Evolutionary conservation across 2,888 invertebrate genomes (phyloP), one percentile per base, ranked within the genome.

Genomic region (Carcina quercana): DNA sequence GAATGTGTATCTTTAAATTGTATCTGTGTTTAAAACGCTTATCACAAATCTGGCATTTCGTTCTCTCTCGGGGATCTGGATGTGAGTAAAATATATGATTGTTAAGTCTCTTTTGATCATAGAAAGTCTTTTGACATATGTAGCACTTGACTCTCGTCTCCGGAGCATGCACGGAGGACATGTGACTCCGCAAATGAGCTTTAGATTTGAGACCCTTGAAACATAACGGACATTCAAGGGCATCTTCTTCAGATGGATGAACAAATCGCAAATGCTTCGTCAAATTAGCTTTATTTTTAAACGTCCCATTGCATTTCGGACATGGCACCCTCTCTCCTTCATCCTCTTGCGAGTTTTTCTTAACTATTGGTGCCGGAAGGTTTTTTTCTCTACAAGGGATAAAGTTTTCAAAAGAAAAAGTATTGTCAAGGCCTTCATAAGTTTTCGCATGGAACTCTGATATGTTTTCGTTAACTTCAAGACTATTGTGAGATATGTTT

Each of bases 51-150:
- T 35, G 21, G 13, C 66, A 66, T 1, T 30, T 38, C 0, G 50
- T 53, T 15, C 42, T 48, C 5, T 54, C 47, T 1, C 50, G 40
- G 0, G 51, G 53, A 8, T 55, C 42, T 0, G 60, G 55, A 13
- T 66, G 66, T 0, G 60, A 47, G 26, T 50, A 60, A 30, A 53
- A 63, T 1, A 57, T 46, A 32, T 66, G 66, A 15, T 62, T 59
- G 15, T 47, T 47, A 0, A 66, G 34, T 12, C 56, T 53, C 30
- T 57, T 59, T 25, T 56, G 52, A 22, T 51, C 61, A 5, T 40
- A 10, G 31, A 63, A 66, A 0, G 39, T 38, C 37, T 63, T 63
- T 0, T 43, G 33, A 13, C 66, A 66, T 0, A 42, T 40, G 3
- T 45, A 32, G 15, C 66, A 66, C 2, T 28, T 28, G 0, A 55